phyloP scores from a whole-genome alignment of 1,140 invertebrate genomes.

The Bombus sylvicola region DNA sequence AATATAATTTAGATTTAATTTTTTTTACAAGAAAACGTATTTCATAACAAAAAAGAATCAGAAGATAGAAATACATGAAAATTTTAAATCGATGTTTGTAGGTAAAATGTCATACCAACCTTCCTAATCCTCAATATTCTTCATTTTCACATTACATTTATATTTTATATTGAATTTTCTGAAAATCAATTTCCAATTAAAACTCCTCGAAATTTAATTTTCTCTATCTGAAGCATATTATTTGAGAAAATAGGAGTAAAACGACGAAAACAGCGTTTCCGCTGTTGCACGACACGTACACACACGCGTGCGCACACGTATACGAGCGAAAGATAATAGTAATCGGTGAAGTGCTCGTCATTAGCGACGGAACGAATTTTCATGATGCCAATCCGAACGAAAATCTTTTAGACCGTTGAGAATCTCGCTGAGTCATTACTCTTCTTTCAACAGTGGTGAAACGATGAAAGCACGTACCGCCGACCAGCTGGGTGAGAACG shows the following conservation, averaged over 20 bases:
- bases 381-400: conserved; percentile 40
- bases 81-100: not conserved
- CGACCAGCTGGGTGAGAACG: conserved; percentile 10
- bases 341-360: conserved; percentile 39
- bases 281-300: not conserved
- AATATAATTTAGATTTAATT: not conserved
- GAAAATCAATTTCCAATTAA: not conserved
- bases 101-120: too few relatives aligned
- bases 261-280: not conserved
- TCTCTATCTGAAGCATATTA: not conserved
- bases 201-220: too few relatives aligned
- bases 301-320: not conserved
- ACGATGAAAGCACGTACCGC: conserved; percentile 42
- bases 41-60: not conserved
- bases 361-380: conserved; percentile 44
- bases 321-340: not conserved
- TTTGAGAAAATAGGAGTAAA: not conserved
- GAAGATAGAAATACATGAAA: not conserved
- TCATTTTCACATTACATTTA: not conserved
- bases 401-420: conserved; percentile 28
- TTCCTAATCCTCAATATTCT: too few relatives aligned
- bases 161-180: not conserved
- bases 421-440: conserved; percentile 49
- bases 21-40: not conserved
- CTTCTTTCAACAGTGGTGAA: conserved; percentile 36